Evolutionary conservation across 2,797 vertebrate species (phyloP), one percentile per base, ranked within the genome.

Genomic region (Enoplosus armatus): DNA sequence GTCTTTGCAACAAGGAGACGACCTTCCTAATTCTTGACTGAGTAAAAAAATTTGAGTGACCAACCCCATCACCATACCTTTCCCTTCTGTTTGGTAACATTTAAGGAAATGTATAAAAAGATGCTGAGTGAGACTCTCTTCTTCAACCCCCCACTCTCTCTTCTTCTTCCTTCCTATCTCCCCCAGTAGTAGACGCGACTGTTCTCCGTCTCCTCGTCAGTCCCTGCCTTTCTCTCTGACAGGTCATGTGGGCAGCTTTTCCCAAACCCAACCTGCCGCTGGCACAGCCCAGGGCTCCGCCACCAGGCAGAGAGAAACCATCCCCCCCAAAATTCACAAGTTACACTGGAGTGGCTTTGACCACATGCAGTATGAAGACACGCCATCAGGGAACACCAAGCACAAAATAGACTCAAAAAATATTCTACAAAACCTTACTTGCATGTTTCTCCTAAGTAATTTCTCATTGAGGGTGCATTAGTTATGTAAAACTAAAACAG

Each of bases 251-350:
- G 77, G 72, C 78, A 83, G 78, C 55, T 48, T 12, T 53, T 77
- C 58, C 79, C 74, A 78, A 77, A 86, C 76, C 72, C 70, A 85
- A 75, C 65, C 83, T 84, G 89, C 90, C 71, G 72, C 77, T 88
- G 90, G 92, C 86, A 78, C 77, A 75, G 89, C 90, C 87, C 72
- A 77, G 66, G 87, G 88, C 87, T 75, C 77, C 55, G 72, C 89
- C 87, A 89, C 35, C 31, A 48, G 89, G 56, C 87, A 82, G 68
- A 80, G 67, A 75, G 72, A 71, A 82, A 77, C 72, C 73, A 26
- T 48, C 74, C 78, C 72, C 37, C 69, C 29, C 41, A 63, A 80
- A 82, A 79, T 71, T 83, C 80, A 81, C 81, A 80, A 72, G 75
- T 79, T 63, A 50, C 72, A 82, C 62, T 22, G 75, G 22, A 85